A percentile compares a stretch with the other conserved stretches of the same genome.
These are phyloP conservation scores for Drosophila subobscura DNA, from an alignment of 1,140 invertebrate genomes.

Conservation along the genomic window DNA sequence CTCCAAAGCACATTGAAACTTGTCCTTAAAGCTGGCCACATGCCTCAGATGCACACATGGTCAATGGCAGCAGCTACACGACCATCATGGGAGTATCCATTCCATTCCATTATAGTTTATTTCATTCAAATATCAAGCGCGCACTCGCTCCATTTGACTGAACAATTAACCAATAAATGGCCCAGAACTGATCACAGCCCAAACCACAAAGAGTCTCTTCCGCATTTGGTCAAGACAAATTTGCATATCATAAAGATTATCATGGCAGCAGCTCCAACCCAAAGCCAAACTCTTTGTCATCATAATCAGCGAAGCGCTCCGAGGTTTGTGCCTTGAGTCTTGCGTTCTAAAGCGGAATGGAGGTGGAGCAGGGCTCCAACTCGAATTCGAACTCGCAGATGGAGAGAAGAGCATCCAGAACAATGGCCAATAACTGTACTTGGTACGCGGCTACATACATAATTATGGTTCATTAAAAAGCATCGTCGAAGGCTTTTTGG, in stretches of 20 bases:
- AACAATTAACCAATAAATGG: slow-evolving; percentile 59
- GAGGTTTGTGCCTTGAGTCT: slow-evolving; percentile 53
- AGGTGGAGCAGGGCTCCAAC: slow-evolving; percentile 39
- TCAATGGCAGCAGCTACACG: slow-evolving; percentile 37
- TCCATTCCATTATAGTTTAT: slow-evolving; percentile 34
- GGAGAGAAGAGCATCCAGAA: slow-evolving; percentile 31
- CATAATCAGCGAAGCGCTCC: slow-evolving; percentile 63
- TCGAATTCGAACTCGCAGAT: not conserved
- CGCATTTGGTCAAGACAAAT: slow-evolving; percentile 55
- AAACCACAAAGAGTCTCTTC: slow-evolving; percentile 54
- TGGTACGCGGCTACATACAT: slow-evolving; percentile 37
- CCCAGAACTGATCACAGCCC: not conserved
- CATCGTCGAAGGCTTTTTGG: slow-evolving; percentile 27
- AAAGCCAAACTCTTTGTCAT: slow-evolving; percentile 18
- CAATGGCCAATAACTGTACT: slow-evolving; percentile 78
- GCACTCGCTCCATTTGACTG: slow-evolving; percentile 61
- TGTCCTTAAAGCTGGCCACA: slow-evolving; percentile 58
- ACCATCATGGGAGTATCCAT: slow-evolving; percentile 41
- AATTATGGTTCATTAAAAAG: slow-evolving; percentile 79
- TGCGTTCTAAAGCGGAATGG: slow-evolving; percentile 55
- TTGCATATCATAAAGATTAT: slow-evolving; percentile 65
- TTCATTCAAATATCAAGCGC: slow-evolving; percentile 19
- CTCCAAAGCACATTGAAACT: slow-evolving; percentile 61
- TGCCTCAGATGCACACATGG: slow-evolving; percentile 31
- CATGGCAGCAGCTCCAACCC: slow-evolving; percentile 28